Percentiles rank a stretch among this genome's conserved stretches.
These are phyloP conservation scores for Columbina picui DNA, from an alignment of 2,113 vertebrate genomes.

Conservation along the genomic window DNA sequence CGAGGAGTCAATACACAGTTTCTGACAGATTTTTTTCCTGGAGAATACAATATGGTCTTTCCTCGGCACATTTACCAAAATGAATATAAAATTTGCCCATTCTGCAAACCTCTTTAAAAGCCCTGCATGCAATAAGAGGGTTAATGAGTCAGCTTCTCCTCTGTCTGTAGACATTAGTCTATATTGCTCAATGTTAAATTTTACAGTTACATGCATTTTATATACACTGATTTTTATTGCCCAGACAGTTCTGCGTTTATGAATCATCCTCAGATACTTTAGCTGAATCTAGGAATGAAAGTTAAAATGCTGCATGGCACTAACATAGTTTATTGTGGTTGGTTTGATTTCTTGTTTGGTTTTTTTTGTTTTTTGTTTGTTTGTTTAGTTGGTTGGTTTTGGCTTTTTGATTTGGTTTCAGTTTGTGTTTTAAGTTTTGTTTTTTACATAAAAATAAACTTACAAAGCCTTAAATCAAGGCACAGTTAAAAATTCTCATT, in stretches of 20 bases:
- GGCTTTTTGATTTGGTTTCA: too few relatives aligned
- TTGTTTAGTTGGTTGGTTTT: not conserved
- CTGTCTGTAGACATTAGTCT: not conserved
- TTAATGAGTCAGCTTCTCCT: constrained; percentile 37
- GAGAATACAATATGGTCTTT: not conserved
- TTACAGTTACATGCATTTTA: constrained; percentile 40
- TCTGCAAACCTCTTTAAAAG: not conserved
- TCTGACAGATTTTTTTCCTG: not conserved
- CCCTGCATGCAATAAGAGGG: not conserved
- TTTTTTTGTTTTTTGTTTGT: not conserved
- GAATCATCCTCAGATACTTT: constrained; percentile 1
- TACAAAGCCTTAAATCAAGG: not conserved
- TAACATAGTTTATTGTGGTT: not conserved
- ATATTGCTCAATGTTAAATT: constrained; percentile 39
- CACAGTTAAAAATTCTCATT: not conserved
- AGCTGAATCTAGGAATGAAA: not conserved
- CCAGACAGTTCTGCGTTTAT: constrained; percentile 2
- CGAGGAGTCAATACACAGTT: not conserved
- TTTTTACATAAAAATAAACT: not conserved
- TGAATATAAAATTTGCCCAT: not conserved
- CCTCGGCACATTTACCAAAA: not conserved
- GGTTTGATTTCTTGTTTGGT: too few relatives aligned
- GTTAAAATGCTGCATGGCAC: not conserved
- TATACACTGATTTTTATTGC: constrained; percentile 31
- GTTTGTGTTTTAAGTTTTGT: too few relatives aligned